Conservation (phyloP, 2,113 vertebrate species). For the Leptosomus discolor region DNA sequence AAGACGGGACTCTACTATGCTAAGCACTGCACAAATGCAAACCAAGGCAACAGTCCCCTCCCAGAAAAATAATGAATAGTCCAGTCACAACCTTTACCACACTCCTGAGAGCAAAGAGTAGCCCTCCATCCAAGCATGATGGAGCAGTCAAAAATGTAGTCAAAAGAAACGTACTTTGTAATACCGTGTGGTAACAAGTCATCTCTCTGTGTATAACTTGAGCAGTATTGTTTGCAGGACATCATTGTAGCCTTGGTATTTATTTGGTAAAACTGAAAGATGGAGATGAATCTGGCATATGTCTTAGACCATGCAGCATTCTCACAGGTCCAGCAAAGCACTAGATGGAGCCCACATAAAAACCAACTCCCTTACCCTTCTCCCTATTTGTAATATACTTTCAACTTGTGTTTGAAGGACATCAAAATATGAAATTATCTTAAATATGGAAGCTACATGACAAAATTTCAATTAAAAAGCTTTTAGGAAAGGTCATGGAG, state of each 20-base stretch:
- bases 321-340: neutral
- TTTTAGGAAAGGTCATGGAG: slow-evolving; percentile 21
- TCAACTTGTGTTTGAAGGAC: neutral
- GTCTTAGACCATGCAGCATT: neutral
- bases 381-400: neutral
- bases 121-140: neutral
- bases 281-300: neutral
- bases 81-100: neutral
- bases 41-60: neutral
- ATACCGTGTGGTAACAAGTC: neutral
- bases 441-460: slow-evolving; percentile 4
- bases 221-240: neutral
- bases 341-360: neutral
- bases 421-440: slow-evolving; percentile 30
- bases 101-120: neutral
- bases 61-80: neutral
- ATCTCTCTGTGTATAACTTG: neutral
- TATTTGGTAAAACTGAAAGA: neutral
- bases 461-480: slow-evolving; percentile 58
- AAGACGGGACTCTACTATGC: neutral
- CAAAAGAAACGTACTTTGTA: neutral
- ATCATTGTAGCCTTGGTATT: neutral
- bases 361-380: neutral
- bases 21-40: neutral
- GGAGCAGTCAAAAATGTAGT: neutral